Evolutionary conservation across 2,797 vertebrate genomes (phyloP).

Genomic region (Nyctibius grandis): DNA sequence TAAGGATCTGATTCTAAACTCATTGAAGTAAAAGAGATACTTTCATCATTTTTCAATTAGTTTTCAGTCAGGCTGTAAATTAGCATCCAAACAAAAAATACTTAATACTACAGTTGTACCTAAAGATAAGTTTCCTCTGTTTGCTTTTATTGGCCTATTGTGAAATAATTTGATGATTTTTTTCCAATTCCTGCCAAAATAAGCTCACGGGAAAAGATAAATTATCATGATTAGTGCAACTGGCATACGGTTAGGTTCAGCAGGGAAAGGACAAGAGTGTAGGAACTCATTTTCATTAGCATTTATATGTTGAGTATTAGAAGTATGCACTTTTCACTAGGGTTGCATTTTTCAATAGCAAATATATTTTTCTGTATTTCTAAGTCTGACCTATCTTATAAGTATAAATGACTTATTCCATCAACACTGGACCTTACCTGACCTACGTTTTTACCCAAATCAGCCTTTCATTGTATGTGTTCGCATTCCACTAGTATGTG

Average conservation of each 20-base stretch:
- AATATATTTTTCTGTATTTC: not conserved
- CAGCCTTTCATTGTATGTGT: not conserved
- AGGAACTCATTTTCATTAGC: not conserved
- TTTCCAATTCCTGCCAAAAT: not conserved
- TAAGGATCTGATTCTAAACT: not conserved
- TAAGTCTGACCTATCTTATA: not conserved
- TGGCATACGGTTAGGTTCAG: not conserved
- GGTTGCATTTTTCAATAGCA: not conserved
- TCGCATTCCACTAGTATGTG: not conserved
- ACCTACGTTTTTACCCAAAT: not conserved
- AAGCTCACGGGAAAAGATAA: not conserved
- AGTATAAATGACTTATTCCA: not conserved
- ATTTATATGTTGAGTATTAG: not conserved
- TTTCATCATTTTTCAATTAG: conserved; percentile 7
- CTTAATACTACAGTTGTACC: not conserved
- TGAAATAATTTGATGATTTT: not conserved
- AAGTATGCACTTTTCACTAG: not conserved
- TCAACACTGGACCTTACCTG: not conserved
- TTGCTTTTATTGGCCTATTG: not conserved
- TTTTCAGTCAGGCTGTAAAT: not conserved
- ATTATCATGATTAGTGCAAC: not conserved
- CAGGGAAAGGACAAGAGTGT: not conserved
- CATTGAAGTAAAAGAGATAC: not conserved
- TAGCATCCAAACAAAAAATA: not conserved
- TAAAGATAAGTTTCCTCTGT: not conserved